phyloP scores from a whole-genome alignment of 2,113 vertebrate species.

The Phyllostomus hastatus region DNA sequence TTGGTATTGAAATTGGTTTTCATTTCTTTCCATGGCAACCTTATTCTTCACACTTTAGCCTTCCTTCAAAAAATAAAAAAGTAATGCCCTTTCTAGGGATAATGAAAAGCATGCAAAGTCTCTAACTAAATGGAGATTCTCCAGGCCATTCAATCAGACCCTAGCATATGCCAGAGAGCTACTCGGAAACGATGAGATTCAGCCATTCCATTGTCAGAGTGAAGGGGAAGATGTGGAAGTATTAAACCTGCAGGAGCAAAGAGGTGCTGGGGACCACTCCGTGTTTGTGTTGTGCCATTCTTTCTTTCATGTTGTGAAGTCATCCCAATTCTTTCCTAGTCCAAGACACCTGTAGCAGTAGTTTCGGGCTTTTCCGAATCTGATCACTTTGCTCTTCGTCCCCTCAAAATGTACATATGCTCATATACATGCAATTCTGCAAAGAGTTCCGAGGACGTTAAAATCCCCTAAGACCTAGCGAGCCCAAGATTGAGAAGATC shows the following conservation, averaged over 20 bases:
- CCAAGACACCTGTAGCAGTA: background rate
- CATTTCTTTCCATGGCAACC: slow-evolving; percentile 29
- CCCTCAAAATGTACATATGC: background rate
- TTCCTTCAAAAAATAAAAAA: background rate
- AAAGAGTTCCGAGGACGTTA: background rate
- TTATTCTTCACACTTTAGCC: background rate
- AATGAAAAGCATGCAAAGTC: background rate
- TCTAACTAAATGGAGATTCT: background rate
- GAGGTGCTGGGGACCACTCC: background rate
- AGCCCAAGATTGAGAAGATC: background rate
- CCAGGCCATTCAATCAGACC: background rate
- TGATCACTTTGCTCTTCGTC: background rate
- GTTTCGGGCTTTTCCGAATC: background rate
- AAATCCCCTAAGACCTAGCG: background rate
- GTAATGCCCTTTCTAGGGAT: background rate
- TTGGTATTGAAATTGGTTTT: slow-evolving; percentile 4
- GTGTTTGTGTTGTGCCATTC: background rate
- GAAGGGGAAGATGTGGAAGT: background rate
- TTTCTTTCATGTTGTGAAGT: background rate
- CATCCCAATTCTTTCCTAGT: background rate
- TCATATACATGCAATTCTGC: background rate
- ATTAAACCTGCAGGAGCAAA: background rate
- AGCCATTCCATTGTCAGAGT: background rate
- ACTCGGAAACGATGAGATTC: background rate
- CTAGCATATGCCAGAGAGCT: background rate